These are phyloP conservation scores for Lamproptera curius DNA, from an alignment of 2,888 invertebrate genomes.

Conservation along the genomic window DNA sequence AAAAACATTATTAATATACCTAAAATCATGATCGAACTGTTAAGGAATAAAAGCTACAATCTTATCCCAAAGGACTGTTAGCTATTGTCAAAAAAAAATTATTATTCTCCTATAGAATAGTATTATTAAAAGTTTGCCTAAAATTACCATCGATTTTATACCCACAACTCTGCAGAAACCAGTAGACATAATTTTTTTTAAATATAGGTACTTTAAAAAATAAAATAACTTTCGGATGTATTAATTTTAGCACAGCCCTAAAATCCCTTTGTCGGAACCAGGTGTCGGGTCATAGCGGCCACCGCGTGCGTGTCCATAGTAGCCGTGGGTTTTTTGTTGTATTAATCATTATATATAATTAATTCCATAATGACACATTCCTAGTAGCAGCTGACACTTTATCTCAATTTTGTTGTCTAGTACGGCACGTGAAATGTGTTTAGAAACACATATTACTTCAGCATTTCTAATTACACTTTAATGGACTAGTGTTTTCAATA, in stretches of 20 bases:
- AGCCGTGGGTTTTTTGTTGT: neutral
- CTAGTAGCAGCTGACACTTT: conserved; percentile 5
- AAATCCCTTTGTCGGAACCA: conserved; percentile 15
- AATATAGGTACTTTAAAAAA: neutral
- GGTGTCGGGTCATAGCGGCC: conserved; percentile 16
- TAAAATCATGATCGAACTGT: too few relatives aligned
- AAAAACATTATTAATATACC: too few relatives aligned
- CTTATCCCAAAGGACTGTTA: too few relatives aligned
- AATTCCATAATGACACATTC: neutral
- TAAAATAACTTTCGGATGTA: too few relatives aligned
- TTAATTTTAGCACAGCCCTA: conserved; percentile 2
- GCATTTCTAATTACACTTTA: too few relatives aligned
- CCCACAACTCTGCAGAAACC: neutral
- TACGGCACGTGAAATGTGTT: too few relatives aligned
- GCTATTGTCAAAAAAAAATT: neutral
- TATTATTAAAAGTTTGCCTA: neutral
- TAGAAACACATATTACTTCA: too few relatives aligned
- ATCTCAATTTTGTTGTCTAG: too few relatives aligned
- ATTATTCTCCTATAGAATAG: neutral
- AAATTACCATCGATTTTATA: neutral
- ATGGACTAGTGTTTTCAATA: too few relatives aligned
- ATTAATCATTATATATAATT: conserved; percentile 4
- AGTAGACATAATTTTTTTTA: neutral
- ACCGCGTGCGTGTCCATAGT: conserved; percentile 7
- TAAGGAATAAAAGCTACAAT: too few relatives aligned